Conservation (phyloP, 2,888 invertebrate genomes). For the Ectobius pallidus region DNA sequence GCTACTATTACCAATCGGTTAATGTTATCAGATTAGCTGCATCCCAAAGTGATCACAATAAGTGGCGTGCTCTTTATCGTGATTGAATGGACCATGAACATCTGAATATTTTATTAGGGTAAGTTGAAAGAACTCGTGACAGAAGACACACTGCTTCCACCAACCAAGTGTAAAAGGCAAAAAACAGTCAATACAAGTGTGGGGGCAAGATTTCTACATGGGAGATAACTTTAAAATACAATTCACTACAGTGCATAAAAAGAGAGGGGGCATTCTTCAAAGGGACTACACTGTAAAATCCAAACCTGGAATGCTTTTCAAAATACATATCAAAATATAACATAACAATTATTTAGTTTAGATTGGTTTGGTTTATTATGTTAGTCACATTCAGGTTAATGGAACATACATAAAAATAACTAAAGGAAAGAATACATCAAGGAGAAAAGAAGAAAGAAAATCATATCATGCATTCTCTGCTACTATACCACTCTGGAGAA, state of each 20-base stretch:
- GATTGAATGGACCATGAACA: no score
- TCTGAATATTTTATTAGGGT: no score
- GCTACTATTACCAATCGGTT: no score
- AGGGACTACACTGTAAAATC: neutral
- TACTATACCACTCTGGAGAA: neutral
- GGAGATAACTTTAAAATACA: no score
- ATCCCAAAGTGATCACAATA: no score
- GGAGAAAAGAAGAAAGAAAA: neutral
- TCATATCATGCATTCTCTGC: neutral
- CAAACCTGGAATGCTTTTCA: constrained; percentile 6
- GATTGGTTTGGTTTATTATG: neutral
- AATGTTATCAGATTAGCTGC: no score
- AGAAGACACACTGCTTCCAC: no score
- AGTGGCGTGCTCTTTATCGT: no score
- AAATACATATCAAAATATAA: constrained; percentile 7
- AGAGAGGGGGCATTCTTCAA: neutral
- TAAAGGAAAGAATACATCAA: neutral
- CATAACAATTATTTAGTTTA: neutral
- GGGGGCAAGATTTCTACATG: neutral
- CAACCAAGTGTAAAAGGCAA: no score
- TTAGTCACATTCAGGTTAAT: neutral
- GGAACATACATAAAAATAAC: neutral
- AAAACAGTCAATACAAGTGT: no score
- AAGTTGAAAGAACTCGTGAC: no score
- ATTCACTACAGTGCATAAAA: neutral